These are phyloP conservation scores for Steinernema carpocapsae DNA, from an alignment of 2,888 invertebrate genomes.

Conservation along the genomic window DNA sequence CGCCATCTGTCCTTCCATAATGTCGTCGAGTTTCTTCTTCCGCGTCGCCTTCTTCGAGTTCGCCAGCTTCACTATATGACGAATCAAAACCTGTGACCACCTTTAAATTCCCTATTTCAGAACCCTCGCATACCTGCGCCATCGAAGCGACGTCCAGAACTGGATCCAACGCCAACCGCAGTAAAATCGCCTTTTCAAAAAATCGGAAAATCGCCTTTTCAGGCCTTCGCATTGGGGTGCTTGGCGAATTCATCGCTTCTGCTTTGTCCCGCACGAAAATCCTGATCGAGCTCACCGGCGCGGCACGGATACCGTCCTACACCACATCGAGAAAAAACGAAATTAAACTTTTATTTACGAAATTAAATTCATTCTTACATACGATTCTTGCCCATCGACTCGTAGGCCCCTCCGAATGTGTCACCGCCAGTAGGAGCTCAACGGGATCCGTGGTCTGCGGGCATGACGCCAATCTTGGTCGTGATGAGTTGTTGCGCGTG, in stretches of 20 bases:
- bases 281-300: no score
- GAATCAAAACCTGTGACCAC: not conserved
- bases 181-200: no score
- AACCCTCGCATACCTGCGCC: conserved; percentile 39
- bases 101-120: not conserved
- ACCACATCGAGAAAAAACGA: no score
- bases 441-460: conserved; percentile 55
- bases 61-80: conserved; percentile 4
- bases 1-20: conserved; percentile 1
- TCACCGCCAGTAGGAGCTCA: conserved; percentile 2
- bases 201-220: no score
- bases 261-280: no score
- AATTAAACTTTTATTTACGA: no score
- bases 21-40: conserved; percentile 6
- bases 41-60: not conserved
- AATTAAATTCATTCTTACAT: no score
- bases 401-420: not conserved
- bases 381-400: conserved; percentile 11
- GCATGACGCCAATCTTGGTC: conserved; percentile 79
- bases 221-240: no score
- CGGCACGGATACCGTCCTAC: no score
- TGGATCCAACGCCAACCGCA: conserved; percentile 83
- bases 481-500: conserved; percentile 92
- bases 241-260: no score
- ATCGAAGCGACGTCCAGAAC: conserved; percentile 79